Base-by-base conservation (phyloP, 2,888 invertebrate species). In the Oscheius sp. region DNA sequence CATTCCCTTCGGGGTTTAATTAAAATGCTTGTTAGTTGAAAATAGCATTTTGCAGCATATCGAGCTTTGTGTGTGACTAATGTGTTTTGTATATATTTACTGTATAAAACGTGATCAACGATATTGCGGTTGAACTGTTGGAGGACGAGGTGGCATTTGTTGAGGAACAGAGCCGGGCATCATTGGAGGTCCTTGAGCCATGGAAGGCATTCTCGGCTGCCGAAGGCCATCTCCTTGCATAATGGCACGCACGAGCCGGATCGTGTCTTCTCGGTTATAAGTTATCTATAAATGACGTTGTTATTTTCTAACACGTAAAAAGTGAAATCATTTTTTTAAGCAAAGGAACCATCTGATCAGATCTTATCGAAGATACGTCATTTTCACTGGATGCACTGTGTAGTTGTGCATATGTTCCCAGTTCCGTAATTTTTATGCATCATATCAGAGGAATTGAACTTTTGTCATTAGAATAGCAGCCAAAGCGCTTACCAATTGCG, bases 181-280 rank as follows among this genome's bases (percentile, higher is more conserved):
- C 52, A 52, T 27, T 34, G 33, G 55, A 20, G 48, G 48, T 48
- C 20, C 27, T 20, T 20, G 34, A 23, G 29, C 12, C 20, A 31
- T 29, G 12, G 55, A 20, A 2, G 4, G 23, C 20, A 37, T 27
- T 12, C 17, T 46, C 42, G 20, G 46, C 29, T 61, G 61, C 27
- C 70, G 67, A 34, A 82, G 63, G 15, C 66, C 69, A 34, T 81
- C 80, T 25, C 82, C 82, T 3, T 65, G 69, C 48, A 78, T 67
- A 5, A 82, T 67, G 0, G 76, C 75, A 45, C 78, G 71, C 10
- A 79, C 81, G 25, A 82, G 34, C 46, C 71, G 70, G n/a, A 34
- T 65, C 1, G 82, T 82, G 42, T 82, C 81, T 2, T 72, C 73
- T 1, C 45, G 46, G 23, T 50, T 72, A 65, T 70, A 71, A 3